These are phyloP conservation scores for human (Homo sapiens) DNA, from an alignment of 2,113 vertebrate species.

Conservation along the genomic window GRCh38 chr19:29763501-29764000, in stretches of 20 bases:
- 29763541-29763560: constrained; percentile 54
- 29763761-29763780: rapidly evolving
- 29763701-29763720: rapidly evolving
- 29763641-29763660: background rate
- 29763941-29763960: too few relatives aligned
- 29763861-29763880: too few relatives aligned
- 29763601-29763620: background rate
- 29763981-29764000: too few relatives aligned
- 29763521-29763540: constrained; percentile 38
- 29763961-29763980: too few relatives aligned
- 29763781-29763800: too few relatives aligned
- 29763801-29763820: too few relatives aligned
- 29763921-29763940: too few relatives aligned
- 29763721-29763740: rapidly evolving
- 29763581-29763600: constrained; percentile 47
- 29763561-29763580: constrained; percentile 16
- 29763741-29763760: background rate
- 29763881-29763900: too few relatives aligned
- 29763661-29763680: rapidly evolving
- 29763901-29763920: too few relatives aligned
- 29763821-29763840: too few relatives aligned
- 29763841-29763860: too few relatives aligned
- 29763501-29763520: constrained; percentile 45
- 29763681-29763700: background rate
- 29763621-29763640: constrained; percentile 35